Conservation (phyloP, 2,797 vertebrate species). For the Pristis pectinata region DNA sequence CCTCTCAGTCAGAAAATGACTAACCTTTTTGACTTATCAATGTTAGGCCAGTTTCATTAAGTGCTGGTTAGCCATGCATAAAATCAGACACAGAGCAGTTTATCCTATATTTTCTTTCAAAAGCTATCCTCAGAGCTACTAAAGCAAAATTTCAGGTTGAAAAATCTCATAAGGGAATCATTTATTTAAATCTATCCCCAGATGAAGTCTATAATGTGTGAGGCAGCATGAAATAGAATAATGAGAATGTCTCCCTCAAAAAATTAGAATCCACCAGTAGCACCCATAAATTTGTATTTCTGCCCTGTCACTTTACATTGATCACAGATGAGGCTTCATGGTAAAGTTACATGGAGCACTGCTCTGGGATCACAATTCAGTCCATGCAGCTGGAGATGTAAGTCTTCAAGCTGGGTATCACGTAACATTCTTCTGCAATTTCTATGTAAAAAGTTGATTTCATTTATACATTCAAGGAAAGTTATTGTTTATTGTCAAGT, state of each 20-base stretch:
- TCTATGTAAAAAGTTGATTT: neutral
- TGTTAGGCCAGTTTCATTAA: neutral
- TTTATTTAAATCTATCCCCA: neutral
- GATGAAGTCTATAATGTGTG: neutral
- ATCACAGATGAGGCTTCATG: neutral
- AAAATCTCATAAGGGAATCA: neutral
- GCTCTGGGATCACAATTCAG: conserved; percentile 2
- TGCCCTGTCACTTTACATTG: neutral
- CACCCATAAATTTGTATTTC: neutral
- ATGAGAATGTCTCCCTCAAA: neutral
- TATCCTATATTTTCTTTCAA: neutral
- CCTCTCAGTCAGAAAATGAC: neutral
- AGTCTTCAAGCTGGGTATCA: neutral
- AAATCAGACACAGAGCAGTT: neutral
- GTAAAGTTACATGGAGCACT: neutral
- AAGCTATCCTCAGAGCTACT: neutral
- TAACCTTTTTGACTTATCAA: neutral
- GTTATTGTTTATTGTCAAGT: too few species aligned
- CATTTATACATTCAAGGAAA: neutral
- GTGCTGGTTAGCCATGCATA: neutral
- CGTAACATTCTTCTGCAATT: neutral
- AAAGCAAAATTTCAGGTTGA: neutral
- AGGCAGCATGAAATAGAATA: conserved; percentile 19
- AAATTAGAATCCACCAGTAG: neutral
- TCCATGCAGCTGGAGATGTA: neutral